Evolutionary conservation across 2,888 invertebrate species (phyloP).

Genomic region (Drosophila incognita): DNA sequence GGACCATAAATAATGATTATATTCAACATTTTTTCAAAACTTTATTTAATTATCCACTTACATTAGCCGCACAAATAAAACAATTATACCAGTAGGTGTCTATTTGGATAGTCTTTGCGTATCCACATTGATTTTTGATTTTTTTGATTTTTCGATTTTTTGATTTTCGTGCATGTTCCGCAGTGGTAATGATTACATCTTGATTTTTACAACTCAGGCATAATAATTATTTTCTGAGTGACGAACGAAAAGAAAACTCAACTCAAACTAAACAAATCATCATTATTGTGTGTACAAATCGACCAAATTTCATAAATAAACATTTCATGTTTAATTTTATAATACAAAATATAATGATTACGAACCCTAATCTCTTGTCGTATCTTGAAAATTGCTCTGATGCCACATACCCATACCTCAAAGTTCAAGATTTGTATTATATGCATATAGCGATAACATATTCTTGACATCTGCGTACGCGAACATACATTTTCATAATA

Average conservation of each 20-base stretch:
- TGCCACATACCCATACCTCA: neutral
- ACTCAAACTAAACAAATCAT: neutral
- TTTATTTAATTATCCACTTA: constrained; percentile 8
- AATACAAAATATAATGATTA: neutral
- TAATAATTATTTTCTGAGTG: neutral
- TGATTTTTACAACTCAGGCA: neutral
- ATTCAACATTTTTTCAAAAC: neutral
- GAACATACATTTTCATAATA: neutral
- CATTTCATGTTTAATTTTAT: neutral
- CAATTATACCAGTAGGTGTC: constrained; percentile 1
- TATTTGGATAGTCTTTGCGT: constrained; percentile 1
- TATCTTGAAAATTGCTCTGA: neutral
- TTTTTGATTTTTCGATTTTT: neutral
- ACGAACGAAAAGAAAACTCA: neutral
- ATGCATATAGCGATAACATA: neutral
- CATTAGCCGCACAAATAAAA: constrained; percentile 6
- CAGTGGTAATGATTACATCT: constrained; percentile 2
- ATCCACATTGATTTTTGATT: constrained; percentile 5
- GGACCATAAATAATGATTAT: neutral
- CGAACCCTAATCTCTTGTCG: neutral
- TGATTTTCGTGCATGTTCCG: neutral
- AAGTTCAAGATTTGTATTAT: neutral
- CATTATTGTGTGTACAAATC: neutral
- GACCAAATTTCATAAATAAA: neutral
- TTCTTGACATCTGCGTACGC: neutral